Evolutionary conservation across 2,888 invertebrate genomes (phyloP), one percentile per base, ranked within the genome.

Genomic region (Erebia palarica): DNA sequence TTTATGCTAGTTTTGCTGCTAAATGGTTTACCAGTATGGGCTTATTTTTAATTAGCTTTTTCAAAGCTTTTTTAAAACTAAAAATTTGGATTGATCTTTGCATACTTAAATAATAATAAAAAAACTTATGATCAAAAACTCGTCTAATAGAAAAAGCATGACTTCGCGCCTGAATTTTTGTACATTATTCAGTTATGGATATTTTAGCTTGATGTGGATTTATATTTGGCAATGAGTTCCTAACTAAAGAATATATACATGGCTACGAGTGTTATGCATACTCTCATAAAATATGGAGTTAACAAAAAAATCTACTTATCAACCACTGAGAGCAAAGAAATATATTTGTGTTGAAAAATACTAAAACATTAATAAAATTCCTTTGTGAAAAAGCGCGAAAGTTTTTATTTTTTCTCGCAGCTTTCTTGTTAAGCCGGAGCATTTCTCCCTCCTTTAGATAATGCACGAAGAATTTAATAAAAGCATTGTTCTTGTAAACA

Each of bases 401-500:
- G 84, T 88, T 89, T 86, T 84, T 65, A 76, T 82, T 82, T 85
- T 86, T 84, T 81, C 81, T 84, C 82, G 81, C 81, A 80, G 85
- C 82, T 81, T 84, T 82, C 82, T 82, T 82, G 79, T 79, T 83
- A 84, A 86, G 84, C 85, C 82, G 80, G 76, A 82, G 83, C 82
- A 83, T 87, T 89, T 87, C 86, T 86, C 80, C 83, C 82, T 82
- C 84, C 73, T 85, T 86, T 84, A 89, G 86, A 90, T 88, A 79
- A 86, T 87, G 85, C 84, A 85, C 83, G 83, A 87, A 84, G 90
- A 91, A 92, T 91, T 92, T 92, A 91, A 92, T 91, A 92, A 90
- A 86, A 88, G 86, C 86, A 84, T 87, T 87, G 86, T 86, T 86
- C 87, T 88, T 86, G 66, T 71, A 74, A 68, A 75, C 72, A 75